phyloP scores from a whole-genome alignment of 2,113 vertebrate genomes.

The Heterocephalus glaber region DNA sequence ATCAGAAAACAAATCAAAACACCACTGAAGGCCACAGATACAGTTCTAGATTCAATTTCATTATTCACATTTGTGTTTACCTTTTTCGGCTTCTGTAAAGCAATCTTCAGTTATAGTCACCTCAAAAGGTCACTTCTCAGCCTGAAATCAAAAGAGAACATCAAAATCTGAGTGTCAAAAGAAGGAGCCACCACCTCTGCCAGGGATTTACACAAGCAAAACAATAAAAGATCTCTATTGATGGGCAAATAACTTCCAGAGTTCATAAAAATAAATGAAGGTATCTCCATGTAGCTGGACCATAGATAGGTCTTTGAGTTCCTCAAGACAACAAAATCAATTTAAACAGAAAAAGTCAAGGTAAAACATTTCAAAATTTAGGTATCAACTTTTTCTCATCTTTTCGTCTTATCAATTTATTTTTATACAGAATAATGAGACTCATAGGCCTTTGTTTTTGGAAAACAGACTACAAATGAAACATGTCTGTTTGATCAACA shows the following conservation, averaged over 20 bases:
- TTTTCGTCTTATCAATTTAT: conserved; percentile 80
- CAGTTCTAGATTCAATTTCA: not conserved
- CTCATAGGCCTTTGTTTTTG: conserved; percentile 83
- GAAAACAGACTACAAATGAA: conserved; percentile 78
- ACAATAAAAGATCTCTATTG: conserved; percentile 79
- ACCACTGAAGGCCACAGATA: not conserved
- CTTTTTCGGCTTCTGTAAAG: conserved; percentile 93
- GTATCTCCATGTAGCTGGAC: conserved; percentile 80
- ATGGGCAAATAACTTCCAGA: conserved; percentile 80
- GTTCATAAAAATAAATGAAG: conserved; percentile 83
- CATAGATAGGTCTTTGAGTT: conserved; percentile 72
- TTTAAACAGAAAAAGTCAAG: conserved; percentile 67
- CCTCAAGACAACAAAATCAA: conserved; percentile 79
- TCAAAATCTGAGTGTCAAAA: conserved; percentile 85
- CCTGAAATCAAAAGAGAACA: conserved; percentile 91
- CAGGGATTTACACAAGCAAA: conserved; percentile 77
- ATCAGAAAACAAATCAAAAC: conserved; percentile 75
- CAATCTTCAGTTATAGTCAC: conserved; percentile 93
- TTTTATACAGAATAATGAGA: conserved; percentile 83
- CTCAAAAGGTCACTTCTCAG: conserved; percentile 91
- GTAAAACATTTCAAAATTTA: conserved; percentile 80
- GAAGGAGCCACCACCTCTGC: conserved; percentile 67
- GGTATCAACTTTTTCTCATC: conserved; percentile 80
- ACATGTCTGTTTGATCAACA: conserved; percentile 76
- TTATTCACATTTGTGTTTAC: conserved; percentile 87